Conservation (phyloP, 1,140 invertebrate genomes). For the Cydia amplana region DNA sequence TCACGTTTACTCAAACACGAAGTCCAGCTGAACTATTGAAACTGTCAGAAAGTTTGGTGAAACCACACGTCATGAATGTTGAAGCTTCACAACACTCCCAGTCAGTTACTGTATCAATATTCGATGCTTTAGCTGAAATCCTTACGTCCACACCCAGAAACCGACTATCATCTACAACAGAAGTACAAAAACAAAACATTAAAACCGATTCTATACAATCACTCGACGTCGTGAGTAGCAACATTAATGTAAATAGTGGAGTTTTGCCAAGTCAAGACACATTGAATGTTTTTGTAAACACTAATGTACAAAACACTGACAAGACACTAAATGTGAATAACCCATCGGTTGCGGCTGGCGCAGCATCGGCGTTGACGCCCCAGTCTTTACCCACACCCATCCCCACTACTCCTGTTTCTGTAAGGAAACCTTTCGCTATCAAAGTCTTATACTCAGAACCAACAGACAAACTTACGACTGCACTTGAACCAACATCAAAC, state of each 20-base stretch:
- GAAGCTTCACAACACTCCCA: constrained; percentile 78
- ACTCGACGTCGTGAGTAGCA: constrained; percentile 72
- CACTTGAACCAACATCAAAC: constrained; percentile 58
- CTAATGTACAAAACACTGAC: constrained; percentile 77
- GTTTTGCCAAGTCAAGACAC: constrained; percentile 62
- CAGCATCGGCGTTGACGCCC: constrained; percentile 60
- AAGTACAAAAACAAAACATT: constrained; percentile 65
- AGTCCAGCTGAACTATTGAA: constrained; percentile 75
- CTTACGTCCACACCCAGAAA: constrained; percentile 76
- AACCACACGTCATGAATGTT: constrained; percentile 76
- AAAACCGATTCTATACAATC: constrained; percentile 63
- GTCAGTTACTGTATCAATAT: constrained; percentile 80
- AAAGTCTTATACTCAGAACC: constrained; percentile 74
- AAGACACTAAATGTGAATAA: constrained; percentile 74
- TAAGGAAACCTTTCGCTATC: constrained; percentile 75
- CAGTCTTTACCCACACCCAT: constrained; percentile 50
- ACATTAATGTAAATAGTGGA: constrained; percentile 71
- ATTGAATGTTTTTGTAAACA: constrained; percentile 69
- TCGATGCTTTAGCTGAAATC: constrained; percentile 80
- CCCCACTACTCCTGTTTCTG: constrained; percentile 66
- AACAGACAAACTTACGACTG: constrained; percentile 67
- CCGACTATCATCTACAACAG: constrained; percentile 73
- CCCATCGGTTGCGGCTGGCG: constrained; percentile 66
- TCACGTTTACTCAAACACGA: constrained; percentile 76
- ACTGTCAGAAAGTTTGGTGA: constrained; percentile 73